phyloP scores from a whole-genome alignment of 2,797 vertebrate species.

The Pseudopleuronectes americanus region DNA sequence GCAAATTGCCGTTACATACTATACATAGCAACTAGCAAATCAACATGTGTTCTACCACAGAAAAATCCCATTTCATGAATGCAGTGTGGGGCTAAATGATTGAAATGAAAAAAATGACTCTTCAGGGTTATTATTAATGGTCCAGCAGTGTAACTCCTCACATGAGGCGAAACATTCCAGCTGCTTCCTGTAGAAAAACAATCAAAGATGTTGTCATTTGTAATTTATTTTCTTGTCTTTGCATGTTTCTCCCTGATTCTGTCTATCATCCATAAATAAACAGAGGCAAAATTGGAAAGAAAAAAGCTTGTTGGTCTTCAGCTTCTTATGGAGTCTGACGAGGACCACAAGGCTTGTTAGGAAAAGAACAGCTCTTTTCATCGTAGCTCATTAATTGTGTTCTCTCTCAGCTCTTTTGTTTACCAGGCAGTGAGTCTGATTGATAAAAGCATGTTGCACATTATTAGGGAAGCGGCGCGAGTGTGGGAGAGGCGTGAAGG shows the following conservation, averaged over 20 bases:
- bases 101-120: not conserved
- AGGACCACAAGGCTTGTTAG: slow-evolving; percentile 21
- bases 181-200: not conserved
- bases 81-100: not conserved
- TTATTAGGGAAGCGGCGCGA: slow-evolving; percentile 21
- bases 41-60: not conserved
- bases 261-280: not conserved
- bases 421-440: slow-evolving; percentile 3
- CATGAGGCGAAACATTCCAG: not conserved
- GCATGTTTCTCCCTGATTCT: not conserved
- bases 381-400: slow-evolving; percentile 41
- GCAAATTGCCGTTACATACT: not conserved
- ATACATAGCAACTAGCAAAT: not conserved
- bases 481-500: not conserved
- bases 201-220: not conserved
- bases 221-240: not conserved
- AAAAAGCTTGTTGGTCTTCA: not conserved
- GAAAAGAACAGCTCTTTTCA: slow-evolving; percentile 20
- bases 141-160: not conserved
- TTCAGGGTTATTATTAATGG: too few relatives aligned
- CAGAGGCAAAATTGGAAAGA: not conserved
- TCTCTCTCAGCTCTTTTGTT: slow-evolving; percentile 19
- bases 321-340: not conserved
- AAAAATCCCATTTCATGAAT: not conserved
- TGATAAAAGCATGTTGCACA: slow-evolving; percentile 32